Conservation (phyloP, 2,888 invertebrate species). For the Mythimna loreyi region DNA sequence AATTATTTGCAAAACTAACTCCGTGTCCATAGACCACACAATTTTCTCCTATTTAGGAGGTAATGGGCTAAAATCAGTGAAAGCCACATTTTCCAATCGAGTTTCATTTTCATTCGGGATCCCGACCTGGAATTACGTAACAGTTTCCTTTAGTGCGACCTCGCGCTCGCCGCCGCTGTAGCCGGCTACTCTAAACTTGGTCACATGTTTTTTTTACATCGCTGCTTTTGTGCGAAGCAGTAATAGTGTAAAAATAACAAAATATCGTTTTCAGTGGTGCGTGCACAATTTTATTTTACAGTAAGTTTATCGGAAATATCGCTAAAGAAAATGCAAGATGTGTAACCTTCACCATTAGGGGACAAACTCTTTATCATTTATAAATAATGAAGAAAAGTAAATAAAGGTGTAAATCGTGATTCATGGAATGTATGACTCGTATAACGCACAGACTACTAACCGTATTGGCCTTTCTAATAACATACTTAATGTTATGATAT, state of each 20-base stretch:
- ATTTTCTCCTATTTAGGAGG: conserved; percentile 26
- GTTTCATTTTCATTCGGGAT: conserved; percentile 63
- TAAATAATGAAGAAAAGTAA: not conserved
- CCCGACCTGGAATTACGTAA: conserved; percentile 59
- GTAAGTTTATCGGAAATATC: not conserved
- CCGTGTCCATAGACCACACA: not conserved
- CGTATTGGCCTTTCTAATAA: not conserved
- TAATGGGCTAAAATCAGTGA: conserved; percentile 39
- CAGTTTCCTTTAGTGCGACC: conserved; percentile 52
- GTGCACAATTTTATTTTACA: not conserved
- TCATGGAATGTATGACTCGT: not conserved
- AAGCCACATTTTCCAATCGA: conserved; percentile 47
- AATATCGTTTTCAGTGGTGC: conserved; percentile 13
- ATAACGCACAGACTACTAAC: not conserved
- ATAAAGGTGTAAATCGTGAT: not conserved
- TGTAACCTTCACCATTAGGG: too few species aligned
- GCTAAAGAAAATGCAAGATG: not conserved
- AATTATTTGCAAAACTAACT: not conserved
- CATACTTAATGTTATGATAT: not conserved
- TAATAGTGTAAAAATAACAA: conserved; percentile 36
- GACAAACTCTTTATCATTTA: not conserved
- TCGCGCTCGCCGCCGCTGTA: conserved; percentile 31
- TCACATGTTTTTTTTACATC: conserved; percentile 48
- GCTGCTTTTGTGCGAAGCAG: conserved; percentile 44
- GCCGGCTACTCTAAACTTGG: conserved; percentile 49